phyloP scores from a whole-genome alignment of 1,140 invertebrate species.

The Drosophila parvula region DNA sequence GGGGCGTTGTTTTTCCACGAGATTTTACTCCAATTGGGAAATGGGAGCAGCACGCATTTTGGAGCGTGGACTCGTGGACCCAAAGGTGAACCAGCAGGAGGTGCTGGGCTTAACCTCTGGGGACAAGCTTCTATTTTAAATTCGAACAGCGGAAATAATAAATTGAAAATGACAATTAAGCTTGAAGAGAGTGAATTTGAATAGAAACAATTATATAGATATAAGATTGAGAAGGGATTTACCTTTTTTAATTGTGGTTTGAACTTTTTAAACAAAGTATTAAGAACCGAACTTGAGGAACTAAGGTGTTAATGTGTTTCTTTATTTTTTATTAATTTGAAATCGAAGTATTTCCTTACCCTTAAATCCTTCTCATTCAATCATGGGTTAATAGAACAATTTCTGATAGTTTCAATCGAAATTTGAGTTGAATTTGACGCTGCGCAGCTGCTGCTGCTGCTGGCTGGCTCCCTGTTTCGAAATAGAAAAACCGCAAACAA shows the following conservation, averaged over 20 bases:
- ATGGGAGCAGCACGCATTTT: constrained; percentile 40
- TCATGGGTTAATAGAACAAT: constrained; percentile 48
- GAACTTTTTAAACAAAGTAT: neutral
- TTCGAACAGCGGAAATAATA: neutral
- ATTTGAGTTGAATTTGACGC: constrained; percentile 49
- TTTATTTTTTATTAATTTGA: neutral
- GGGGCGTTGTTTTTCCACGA: constrained; percentile 65
- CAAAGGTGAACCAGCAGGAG: constrained; percentile 27
- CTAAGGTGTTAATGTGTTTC: neutral
- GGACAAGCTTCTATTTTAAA: neutral
- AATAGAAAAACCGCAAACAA: constrained; percentile 59
- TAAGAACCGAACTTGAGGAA: too few relatives aligned
- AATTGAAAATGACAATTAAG: constrained; percentile 7
- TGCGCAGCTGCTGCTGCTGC: constrained; percentile 40
- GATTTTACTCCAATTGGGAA: constrained; percentile 38
- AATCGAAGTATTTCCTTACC: too few relatives aligned
- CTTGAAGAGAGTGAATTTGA: neutral
- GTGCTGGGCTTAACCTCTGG: constrained; percentile 20
- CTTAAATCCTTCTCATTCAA: neutral
- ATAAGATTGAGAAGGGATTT: neutral
- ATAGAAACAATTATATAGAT: neutral
- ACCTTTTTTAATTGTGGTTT: neutral
- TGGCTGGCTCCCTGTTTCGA: constrained; percentile 26
- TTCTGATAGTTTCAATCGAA: constrained; percentile 55
- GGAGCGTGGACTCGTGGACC: constrained; percentile 27